These are phyloP conservation scores for Battus philenor DNA, from an alignment of 1,140 invertebrate genomes.

Conservation along the genomic window DNA sequence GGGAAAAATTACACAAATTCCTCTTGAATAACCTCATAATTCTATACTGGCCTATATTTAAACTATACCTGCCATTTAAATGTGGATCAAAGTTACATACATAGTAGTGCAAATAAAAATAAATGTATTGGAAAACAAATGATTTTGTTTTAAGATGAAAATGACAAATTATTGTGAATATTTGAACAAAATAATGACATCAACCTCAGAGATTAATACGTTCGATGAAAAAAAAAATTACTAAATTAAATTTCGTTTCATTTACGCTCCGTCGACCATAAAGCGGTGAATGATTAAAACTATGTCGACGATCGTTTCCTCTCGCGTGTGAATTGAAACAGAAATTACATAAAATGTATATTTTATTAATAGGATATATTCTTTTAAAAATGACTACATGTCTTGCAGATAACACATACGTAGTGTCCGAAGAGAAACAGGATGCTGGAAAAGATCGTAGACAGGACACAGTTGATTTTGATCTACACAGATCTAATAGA, in stretches of 20 bases:
- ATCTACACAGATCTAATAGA: constrained; percentile 16
- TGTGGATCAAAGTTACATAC: no score
- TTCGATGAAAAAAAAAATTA: no score
- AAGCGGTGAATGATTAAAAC: background rate
- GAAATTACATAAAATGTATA: constrained; percentile 2
- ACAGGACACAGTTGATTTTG: background rate
- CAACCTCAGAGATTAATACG: no score
- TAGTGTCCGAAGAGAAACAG: constrained; percentile 18
- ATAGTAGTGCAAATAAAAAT: no score
- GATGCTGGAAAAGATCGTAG: background rate
- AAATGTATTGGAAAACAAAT: no score
- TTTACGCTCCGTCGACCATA: background rate
- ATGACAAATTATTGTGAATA: no score
- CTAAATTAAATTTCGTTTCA: background rate
- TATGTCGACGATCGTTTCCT: background rate
- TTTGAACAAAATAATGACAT: no score
- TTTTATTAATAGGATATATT: constrained; percentile 8
- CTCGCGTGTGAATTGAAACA: background rate
- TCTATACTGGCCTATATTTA: no score
- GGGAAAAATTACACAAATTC: no score
- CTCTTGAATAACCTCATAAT: no score
- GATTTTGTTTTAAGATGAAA: no score
- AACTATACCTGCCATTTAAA: no score
- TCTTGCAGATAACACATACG: background rate
- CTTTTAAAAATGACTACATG: background rate